Percentiles rank a stretch among this genome's conserved stretches.
Evolutionary conservation across 2,113 vertebrate genomes (phyloP).

Genomic region (Colistium nudipinnis): DNA sequence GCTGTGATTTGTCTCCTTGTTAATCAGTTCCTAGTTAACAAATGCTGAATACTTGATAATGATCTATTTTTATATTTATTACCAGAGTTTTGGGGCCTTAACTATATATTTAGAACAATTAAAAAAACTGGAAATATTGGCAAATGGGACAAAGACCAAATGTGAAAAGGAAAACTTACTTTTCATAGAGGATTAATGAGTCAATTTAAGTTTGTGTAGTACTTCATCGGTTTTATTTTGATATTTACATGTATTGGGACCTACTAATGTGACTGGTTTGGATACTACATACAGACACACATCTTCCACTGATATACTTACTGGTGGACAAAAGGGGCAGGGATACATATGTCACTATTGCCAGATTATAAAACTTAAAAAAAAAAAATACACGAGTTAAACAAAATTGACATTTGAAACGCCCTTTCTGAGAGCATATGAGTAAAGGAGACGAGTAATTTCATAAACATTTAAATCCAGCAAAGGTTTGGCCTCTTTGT

Average conservation of each 20-base stretch:
- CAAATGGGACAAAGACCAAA: neutral
- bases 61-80: neutral
- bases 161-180: neutral
- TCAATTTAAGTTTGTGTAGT: conserved; percentile 23
- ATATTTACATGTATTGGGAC: conserved; percentile 76
- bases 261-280: conserved; percentile 14
- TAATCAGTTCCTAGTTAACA: neutral
- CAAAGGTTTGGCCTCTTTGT: neutral
- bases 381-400: conserved; percentile 41
- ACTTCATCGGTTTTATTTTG: conserved; percentile 66
- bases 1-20: neutral
- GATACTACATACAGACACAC: conserved; percentile 53
- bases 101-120: no score
- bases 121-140: no score
- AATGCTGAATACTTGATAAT: neutral
- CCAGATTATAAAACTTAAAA: conserved; percentile 23
- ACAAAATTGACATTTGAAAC: conserved; percentile 50
- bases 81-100: neutral
- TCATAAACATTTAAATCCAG: conserved; percentile 18
- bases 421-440: conserved; percentile 32
- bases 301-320: conserved; percentile 60
- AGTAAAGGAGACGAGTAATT: conserved; percentile 9
- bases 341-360: conserved; percentile 51
- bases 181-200: neutral
- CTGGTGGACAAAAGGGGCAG: conserved; percentile 48